These are phyloP conservation scores for Allolobophora icterica DNA, from an alignment of 2,888 invertebrate species.

Conservation along the genomic window DNA sequence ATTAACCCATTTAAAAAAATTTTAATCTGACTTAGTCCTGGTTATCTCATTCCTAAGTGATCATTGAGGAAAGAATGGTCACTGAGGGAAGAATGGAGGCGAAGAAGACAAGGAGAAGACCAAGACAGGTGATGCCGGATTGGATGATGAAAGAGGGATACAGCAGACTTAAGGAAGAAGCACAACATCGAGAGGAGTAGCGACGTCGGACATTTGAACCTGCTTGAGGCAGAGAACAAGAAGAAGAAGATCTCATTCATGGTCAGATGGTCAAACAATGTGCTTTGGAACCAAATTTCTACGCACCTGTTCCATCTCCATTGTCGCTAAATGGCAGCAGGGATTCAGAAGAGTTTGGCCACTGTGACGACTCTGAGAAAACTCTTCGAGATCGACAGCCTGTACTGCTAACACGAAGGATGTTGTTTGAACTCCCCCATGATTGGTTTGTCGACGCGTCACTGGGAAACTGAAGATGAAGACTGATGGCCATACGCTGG, in stretches of 20 bases:
- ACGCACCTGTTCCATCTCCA: neutral
- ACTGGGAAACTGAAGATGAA: neutral
- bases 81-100: too few species aligned
- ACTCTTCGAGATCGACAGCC: neutral
- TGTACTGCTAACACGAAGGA: neutral
- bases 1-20: neutral
- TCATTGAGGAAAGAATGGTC: too few species aligned
- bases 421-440: constrained; percentile 17
- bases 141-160: too few species aligned
- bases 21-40: neutral
- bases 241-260: too few species aligned
- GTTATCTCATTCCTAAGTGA: too few species aligned
- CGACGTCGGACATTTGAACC: too few species aligned
- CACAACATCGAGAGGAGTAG: too few species aligned
- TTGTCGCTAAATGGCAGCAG: neutral
- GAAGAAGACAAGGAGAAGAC: too few species aligned
- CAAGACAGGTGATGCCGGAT: too few species aligned
- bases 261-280: neutral
- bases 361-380: constrained; percentile 17
- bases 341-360: neutral
- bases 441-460: neutral
- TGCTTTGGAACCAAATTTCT: neutral
- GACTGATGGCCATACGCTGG: constrained; percentile 12
- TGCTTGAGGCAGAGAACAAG: too few species aligned
- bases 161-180: too few species aligned